Evolutionary conservation across 2,888 invertebrate genomes (phyloP).

Genomic region (Nephrotoma guestfalica): DNA sequence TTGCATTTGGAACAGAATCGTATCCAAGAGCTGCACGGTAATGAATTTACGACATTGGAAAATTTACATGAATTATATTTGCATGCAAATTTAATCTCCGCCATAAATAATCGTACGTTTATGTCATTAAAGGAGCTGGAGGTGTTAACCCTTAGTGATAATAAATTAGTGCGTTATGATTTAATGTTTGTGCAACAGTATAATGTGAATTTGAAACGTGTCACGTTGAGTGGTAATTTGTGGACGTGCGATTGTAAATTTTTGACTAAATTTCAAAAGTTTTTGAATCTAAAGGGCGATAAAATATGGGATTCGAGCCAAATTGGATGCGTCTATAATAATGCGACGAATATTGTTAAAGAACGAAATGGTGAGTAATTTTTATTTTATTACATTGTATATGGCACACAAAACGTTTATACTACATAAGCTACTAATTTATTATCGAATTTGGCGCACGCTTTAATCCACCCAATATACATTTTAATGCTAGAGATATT

Average conservation of each 20-base stretch:
- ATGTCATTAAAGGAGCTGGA: slow-evolving; percentile 64
- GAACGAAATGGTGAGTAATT: slow-evolving; percentile 60
- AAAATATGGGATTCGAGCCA: slow-evolving; percentile 67
- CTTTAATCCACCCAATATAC: not conserved
- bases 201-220: slow-evolving; percentile 76
- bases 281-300: slow-evolving; percentile 61
- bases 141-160: slow-evolving; percentile 71
- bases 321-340: slow-evolving; percentile 62
- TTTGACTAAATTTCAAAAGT: slow-evolving; percentile 61
- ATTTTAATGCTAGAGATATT: not conserved
- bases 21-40: slow-evolving; percentile 63
- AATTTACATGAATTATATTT: slow-evolving; percentile 74
- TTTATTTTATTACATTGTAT: slow-evolving; percentile 51
- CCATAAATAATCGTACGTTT: slow-evolving; percentile 77
- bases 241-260: slow-evolving; percentile 89
- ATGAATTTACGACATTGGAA: slow-evolving; percentile 68
- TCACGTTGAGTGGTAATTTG: slow-evolving; percentile 68
- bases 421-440: slow-evolving; percentile 24
- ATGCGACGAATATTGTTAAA: slow-evolving; percentile 53
- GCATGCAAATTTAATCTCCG: slow-evolving; percentile 69
- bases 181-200: not conserved
- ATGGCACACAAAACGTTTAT: slow-evolving; percentile 38
- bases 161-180: slow-evolving; percentile 46
- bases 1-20: slow-evolving; percentile 81
- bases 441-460: not conserved